Evolutionary conservation across 2,797 vertebrate species (phyloP).

Genomic region (Hozukius guyotensis): DNA sequence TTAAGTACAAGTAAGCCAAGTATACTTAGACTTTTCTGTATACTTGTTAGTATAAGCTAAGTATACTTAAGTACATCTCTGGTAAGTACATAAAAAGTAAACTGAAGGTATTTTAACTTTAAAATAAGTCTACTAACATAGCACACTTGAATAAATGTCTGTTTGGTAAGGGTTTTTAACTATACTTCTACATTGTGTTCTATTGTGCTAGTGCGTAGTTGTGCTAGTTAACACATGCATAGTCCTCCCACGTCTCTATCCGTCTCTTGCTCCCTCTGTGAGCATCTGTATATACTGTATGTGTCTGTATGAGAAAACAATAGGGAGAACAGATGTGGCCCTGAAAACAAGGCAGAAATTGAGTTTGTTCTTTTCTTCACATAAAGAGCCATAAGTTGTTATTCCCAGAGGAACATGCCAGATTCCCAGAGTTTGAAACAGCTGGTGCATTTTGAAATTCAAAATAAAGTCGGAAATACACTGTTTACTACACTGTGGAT

Average conservation of each 20-base stretch:
- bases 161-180: not conserved
- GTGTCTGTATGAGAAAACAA: conserved; percentile 4
- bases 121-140: too few species aligned
- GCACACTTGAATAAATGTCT: too few species aligned
- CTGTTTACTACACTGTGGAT: not conserved
- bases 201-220: not conserved
- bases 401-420: conserved; percentile 2
- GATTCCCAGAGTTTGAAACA: conserved; percentile 4
- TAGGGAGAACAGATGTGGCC: conserved; percentile 18
- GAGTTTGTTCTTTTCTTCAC: conserved; percentile 18
- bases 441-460: conserved; percentile 7
- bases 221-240: not conserved
- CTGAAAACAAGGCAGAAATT: conserved; percentile 21
- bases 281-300: not conserved
- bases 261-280: not conserved
- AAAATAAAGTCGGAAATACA: not conserved
- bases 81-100: too few species aligned
- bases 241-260: not conserved
- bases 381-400: not conserved
- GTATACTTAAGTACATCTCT: too few species aligned
- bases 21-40: too few species aligned
- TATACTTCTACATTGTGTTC: not conserved
- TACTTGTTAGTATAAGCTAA: too few species aligned
- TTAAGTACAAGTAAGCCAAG: too few species aligned
- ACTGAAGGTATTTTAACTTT: too few species aligned